Conservation (phyloP, 1,140 invertebrate species). For the Limonius californicus region DNA sequence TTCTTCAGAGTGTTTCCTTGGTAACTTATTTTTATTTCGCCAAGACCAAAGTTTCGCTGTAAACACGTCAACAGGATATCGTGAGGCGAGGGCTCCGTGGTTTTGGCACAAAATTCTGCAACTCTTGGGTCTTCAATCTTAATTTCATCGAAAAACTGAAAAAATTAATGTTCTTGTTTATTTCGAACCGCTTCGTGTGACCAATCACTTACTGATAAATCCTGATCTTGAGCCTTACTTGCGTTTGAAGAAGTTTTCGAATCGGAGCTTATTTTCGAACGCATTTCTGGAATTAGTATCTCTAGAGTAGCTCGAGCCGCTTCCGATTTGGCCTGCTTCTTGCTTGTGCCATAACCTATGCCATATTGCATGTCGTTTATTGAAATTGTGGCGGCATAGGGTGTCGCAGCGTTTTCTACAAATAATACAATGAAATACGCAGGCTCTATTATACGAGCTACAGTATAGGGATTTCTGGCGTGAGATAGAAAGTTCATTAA, state of each 20-base stretch:
- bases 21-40: slow-evolving; percentile 84
- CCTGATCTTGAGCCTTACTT: slow-evolving; percentile 52
- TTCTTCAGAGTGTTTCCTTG: slow-evolving; percentile 78
- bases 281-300: slow-evolving; percentile 92
- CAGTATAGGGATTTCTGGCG: background rate
- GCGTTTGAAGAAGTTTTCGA: slow-evolving; percentile 51
- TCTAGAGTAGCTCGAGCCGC: slow-evolving; percentile 86
- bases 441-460: background rate
- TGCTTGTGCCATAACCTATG: slow-evolving; percentile 87
- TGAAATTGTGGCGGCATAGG: slow-evolving; percentile 88
- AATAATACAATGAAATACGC: slow-evolving; percentile 35
- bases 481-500: too few species aligned
- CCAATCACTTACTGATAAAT: slow-evolving; percentile 56
- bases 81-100: slow-evolving; percentile 92
- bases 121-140: slow-evolving; percentile 90
- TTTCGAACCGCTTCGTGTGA: too few species aligned
- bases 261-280: slow-evolving; percentile 66
- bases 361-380: slow-evolving; percentile 93
- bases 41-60: slow-evolving; percentile 87
- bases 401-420: slow-evolving; percentile 83
- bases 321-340: slow-evolving; percentile 91
- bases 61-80: slow-evolving; percentile 89
- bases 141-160: slow-evolving; percentile 89
- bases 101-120: slow-evolving; percentile 89
- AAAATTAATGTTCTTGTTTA: too few species aligned